Evolutionary conservation across 2,888 invertebrate genomes (phyloP).

Genomic region (Caenorhabditis afra): DNA sequence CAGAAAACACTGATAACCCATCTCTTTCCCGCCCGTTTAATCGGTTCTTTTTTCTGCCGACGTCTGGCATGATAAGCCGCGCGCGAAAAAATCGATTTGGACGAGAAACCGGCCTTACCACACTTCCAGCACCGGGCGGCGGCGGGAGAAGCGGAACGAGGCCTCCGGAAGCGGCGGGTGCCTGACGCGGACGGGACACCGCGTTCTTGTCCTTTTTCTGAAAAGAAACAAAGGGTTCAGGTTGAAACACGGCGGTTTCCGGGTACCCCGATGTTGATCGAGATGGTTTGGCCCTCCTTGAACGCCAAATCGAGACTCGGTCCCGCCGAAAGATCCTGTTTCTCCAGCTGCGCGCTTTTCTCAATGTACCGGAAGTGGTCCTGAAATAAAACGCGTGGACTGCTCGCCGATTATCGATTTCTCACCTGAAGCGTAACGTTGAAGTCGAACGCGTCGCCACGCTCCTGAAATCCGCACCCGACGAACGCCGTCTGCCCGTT

Average conservation of each 20-base stretch:
- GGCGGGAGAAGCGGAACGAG: slow-evolving; percentile 77
- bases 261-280: slow-evolving; percentile 89
- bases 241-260: not conserved
- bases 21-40: too few species aligned
- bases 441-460: slow-evolving; percentile 98
- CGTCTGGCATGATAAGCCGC: too few species aligned
- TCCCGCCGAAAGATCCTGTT: slow-evolving; percentile 79
- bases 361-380: slow-evolving; percentile 83
- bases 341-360: slow-evolving; percentile 88
- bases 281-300: slow-evolving; percentile 99
- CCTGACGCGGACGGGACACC: slow-evolving; percentile 56
- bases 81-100: too few species aligned
- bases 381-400: too few species aligned
- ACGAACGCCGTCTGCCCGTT: slow-evolving; percentile 88
- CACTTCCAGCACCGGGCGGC: slow-evolving; percentile 71
- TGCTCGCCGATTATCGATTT: too few species aligned
- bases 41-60: too few species aligned
- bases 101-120: slow-evolving; percentile 40
- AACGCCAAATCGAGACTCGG: slow-evolving; percentile 93
- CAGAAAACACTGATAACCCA: too few species aligned
- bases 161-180: slow-evolving; percentile 60
- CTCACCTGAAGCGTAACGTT: slow-evolving; percentile 92
- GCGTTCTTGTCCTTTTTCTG: slow-evolving; percentile 63
- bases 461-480: slow-evolving; percentile 96
- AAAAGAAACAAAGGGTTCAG: not conserved